Evolutionary conservation across 2,113 vertebrate species (phyloP), one percentile per base, ranked within the genome.

Genomic region (Tychaedon coryphoeus): DNA sequence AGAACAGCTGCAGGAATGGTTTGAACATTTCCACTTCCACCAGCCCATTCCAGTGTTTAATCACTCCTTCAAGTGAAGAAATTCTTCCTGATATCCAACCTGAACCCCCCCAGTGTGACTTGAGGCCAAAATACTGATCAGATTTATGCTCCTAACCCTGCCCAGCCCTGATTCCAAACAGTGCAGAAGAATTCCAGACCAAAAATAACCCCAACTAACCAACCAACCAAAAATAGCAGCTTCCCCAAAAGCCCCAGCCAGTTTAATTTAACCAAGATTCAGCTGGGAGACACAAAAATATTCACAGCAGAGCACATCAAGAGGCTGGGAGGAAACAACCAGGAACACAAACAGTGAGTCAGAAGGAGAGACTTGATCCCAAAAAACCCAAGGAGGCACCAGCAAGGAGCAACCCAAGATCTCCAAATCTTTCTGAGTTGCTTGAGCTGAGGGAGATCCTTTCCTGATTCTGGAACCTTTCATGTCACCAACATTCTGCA

Each of bases 101-200:
- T 74, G 69, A 81, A 20, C 10, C 10, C 4, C 6, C 10, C 10
- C 1, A 1, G 8, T 26, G 47, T 0, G 14, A 12, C 14, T 2
- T 19, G 47, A 61, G 25, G 48, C 40, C 48, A 28, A 75, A 83
- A 36, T 28, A 43, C 13, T 43, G 58, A 66, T 43, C 9, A 33
- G 58, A 45, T 11, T 72, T 19, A 4, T 2, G 14, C 24, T 86
- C 66, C 26, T 61, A 22, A 22, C 40, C 45, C 73, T 70, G 64
- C 51, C 36, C 36, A 58, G 69, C 28, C 61, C 73, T 19, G 62
- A 60, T 71, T 73, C 36, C 16, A 2, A 86, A 56, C 1, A 17
- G 18, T 33, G 29, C 23, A 24, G 19, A 54, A 85, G 14, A 80
- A 42, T 38, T 62, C 62, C 77, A 75, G 47, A 43, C 43, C 12